These are phyloP conservation scores for Drosophila mercatorum DNA, from an alignment of 2,888 invertebrate genomes.

Conservation along the genomic window DNA sequence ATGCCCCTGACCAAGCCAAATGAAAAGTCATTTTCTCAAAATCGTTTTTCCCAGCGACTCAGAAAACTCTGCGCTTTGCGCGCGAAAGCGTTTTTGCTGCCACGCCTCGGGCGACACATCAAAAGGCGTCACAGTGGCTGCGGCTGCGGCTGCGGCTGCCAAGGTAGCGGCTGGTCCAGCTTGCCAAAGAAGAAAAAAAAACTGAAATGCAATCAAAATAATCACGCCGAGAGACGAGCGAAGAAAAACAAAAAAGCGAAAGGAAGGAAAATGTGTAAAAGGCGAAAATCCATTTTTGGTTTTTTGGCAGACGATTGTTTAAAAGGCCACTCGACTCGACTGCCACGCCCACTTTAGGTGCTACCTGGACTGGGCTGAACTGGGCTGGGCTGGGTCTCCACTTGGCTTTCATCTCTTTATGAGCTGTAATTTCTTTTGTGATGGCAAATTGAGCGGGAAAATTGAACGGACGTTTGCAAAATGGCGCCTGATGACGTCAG, in stretches of 20 bases:
- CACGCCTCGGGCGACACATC: constrained; percentile 12
- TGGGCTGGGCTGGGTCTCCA: too few species aligned
- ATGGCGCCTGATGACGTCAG: constrained; percentile 55
- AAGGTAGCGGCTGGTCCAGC: constrained; percentile 37
- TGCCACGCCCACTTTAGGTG: background rate
- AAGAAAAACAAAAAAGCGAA: background rate
- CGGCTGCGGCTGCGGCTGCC: constrained; percentile 9
- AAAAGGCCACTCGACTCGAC: constrained; percentile 38
- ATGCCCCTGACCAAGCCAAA: background rate
- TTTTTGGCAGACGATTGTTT: constrained; percentile 43
- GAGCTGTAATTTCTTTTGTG: constrained; percentile 75
- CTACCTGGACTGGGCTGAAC: background rate
- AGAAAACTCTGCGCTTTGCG: too few species aligned
- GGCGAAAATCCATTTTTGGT: constrained; percentile 17
- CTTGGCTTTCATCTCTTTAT: constrained; percentile 71
- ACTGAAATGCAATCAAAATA: constrained; percentile 52
- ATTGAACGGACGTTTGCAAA: constrained; percentile 49
- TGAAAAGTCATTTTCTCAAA: constrained; percentile 9
- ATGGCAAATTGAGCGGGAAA: constrained; percentile 75
- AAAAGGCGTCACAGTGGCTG: constrained; percentile 55
- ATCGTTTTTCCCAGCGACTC: background rate
- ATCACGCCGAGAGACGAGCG: constrained; percentile 4
- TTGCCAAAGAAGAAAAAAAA: constrained; percentile 35
- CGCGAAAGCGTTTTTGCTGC: too few species aligned
- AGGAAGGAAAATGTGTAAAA: constrained; percentile 21